Evolutionary conservation across 2,113 vertebrate genomes (phyloP).

Genomic region (Marmota flaviventris): DNA sequence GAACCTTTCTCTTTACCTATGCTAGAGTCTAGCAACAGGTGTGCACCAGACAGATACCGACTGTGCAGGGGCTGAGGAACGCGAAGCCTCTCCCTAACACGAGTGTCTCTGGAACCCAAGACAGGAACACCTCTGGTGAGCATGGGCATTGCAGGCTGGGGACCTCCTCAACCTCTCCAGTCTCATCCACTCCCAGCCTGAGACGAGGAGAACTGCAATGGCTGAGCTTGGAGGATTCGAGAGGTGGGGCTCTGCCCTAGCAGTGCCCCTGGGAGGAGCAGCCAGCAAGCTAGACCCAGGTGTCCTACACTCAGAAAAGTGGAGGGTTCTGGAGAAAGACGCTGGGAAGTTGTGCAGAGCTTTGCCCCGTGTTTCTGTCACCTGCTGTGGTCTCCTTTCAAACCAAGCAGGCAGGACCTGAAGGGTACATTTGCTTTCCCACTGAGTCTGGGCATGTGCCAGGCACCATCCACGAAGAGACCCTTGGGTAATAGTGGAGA

Average conservation of each 20-base stretch:
- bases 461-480: fast-evolving
- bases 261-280: neutral
- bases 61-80: neutral
- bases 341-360: no score
- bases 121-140: no score
- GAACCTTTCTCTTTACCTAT: neutral
- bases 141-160: neutral
- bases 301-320: neutral
- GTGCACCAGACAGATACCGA: no score
- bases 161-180: neutral
- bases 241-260: neutral
- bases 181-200: neutral
- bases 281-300: no score
- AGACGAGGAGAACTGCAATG: neutral
- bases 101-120: neutral
- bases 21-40: neutral
- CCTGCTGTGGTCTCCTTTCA: neutral
- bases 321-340: neutral
- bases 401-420: neutral
- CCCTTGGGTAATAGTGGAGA: neutral
- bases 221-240: neutral
- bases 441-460: neutral
- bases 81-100: neutral
- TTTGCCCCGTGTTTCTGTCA: neutral
- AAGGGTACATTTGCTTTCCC: neutral